A percentile compares a stretch with the other conserved stretches of the same genome.
These are phyloP conservation scores for Ligdia adustata DNA, from an alignment of 2,888 invertebrate genomes.

Conservation along the genomic window DNA sequence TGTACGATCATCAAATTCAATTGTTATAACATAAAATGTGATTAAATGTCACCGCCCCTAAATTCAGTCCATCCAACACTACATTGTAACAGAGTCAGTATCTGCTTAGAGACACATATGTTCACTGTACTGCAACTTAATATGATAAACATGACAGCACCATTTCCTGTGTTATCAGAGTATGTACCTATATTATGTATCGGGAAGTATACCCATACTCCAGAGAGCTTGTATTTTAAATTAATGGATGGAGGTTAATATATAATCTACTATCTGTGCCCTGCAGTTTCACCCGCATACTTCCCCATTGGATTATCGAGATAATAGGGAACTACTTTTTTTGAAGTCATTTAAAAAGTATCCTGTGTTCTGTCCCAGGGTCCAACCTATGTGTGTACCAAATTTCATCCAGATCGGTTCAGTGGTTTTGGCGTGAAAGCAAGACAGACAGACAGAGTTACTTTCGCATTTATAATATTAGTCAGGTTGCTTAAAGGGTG, in stretches of 20 bases:
- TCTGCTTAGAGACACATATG: slow-evolving; percentile 29
- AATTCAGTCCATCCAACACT: slow-evolving; percentile 4
- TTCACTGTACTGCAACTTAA: slow-evolving; percentile 52
- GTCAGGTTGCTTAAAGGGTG: too few relatives aligned
- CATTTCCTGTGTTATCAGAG: slow-evolving; percentile 67
- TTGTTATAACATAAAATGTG: slow-evolving; percentile 5
- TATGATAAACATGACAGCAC: slow-evolving; percentile 60
- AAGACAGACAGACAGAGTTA: too few relatives aligned
- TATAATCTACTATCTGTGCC: too few relatives aligned
- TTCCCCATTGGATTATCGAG: too few relatives aligned
- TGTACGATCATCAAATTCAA: not conserved
- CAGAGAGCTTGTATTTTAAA: slow-evolving; percentile 20
- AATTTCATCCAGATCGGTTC: too few relatives aligned
- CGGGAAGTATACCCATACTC: slow-evolving; percentile 34
- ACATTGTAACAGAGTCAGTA: slow-evolving; percentile 20
- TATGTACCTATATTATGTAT: slow-evolving; percentile 2
- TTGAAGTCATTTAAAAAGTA: too few relatives aligned
- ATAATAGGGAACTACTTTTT: too few relatives aligned
- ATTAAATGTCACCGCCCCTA: slow-evolving; percentile 15
- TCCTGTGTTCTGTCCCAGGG: too few relatives aligned
- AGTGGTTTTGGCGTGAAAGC: too few relatives aligned
- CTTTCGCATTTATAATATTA: too few relatives aligned
- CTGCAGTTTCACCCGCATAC: not conserved
- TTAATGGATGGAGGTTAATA: not conserved
- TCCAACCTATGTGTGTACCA: too few relatives aligned